Base-by-base conservation (phyloP, 1,140 invertebrate species). In the Hestina assimilis region DNA sequence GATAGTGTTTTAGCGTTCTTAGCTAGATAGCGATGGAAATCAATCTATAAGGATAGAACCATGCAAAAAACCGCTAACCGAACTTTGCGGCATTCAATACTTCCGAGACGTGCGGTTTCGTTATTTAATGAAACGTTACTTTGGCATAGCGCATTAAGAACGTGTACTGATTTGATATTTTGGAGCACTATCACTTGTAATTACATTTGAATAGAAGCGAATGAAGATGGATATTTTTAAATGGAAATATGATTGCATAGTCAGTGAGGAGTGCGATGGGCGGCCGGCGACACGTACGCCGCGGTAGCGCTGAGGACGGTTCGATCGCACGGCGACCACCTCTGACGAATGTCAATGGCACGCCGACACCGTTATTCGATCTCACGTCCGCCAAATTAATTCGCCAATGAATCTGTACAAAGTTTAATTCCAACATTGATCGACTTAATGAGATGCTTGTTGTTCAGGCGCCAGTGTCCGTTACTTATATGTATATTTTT, bases 321-420 rank as follows among this genome's bases (percentile, higher is more conserved):
- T 43, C 63, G 62, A 52, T 50, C 43, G 60, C 61, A 58, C 50
- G 58, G 42, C 67, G 68, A 71, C 74, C 79, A 70, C 72, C 68
- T 67, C 79, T 83, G 83, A 83, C 81, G 75, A 82, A 80, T 87
- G 84, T 87, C 84, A 86, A 71, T 87, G 84, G 84, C 84, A 87
- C 77, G 83, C 69, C 70, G 63, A 63, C 74, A 85, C 84, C 84
- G 84, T 87, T 87, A 86, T 63, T 75, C 75, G 76, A 83, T 84
- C 84, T 82, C 73, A 71, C 83, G 75, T 66, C 75, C 74, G 75
- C 75, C 78, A 76, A 87, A 84, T 86, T 87, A 84, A 87, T 87
- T 87, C 70, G 71, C 81, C 81, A 79, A 84, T 83, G 69, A 79
- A 82, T 85, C 73, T 71, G 70, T 62, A 76, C 76, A 66, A 59